These are phyloP conservation scores for Morpho achilles DNA, from an alignment of 2,888 invertebrate genomes.

Conservation along the genomic window DNA sequence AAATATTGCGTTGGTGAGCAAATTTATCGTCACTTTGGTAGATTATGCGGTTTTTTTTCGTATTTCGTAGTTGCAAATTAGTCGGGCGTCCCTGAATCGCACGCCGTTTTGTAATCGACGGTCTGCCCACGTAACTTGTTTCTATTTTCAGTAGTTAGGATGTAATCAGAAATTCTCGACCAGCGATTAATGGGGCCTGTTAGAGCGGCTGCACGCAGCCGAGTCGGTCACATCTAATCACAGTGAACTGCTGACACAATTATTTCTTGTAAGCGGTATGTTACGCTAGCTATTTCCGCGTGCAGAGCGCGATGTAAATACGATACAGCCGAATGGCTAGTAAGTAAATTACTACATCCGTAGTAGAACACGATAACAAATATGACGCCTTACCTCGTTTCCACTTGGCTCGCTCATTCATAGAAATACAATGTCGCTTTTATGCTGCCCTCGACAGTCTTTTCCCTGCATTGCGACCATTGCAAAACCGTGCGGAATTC, in stretches of 20 bases:
- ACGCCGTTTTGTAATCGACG: constrained; percentile 53
- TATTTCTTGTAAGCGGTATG: constrained; percentile 62
- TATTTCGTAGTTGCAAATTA: constrained; percentile 53
- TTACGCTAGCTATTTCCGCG: constrained; percentile 49
- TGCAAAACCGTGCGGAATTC: constrained; percentile 48
- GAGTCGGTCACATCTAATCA: constrained; percentile 47
- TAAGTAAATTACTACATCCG: constrained; percentile 49
- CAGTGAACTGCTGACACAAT: constrained; percentile 68
- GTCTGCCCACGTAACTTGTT: constrained; percentile 66
- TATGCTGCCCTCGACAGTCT: constrained; percentile 43
- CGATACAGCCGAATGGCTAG: constrained; percentile 46
- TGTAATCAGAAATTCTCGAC: constrained; percentile 54
- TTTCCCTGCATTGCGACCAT: constrained; percentile 42
- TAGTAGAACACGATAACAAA: constrained; percentile 51
- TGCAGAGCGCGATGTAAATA: constrained; percentile 52
- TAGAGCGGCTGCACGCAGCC: constrained; percentile 31
- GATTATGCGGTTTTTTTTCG: constrained; percentile 57
- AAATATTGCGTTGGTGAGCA: constrained; percentile 67
- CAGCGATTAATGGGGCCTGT: constrained; percentile 29
- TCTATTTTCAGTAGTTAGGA: constrained; percentile 60
- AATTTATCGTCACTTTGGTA: constrained; percentile 63
- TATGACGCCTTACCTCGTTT: constrained; percentile 36
- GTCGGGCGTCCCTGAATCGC: constrained; percentile 56
- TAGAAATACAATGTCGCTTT: constrained; percentile 44
- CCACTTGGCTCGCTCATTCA: constrained; percentile 54